Evolutionary conservation across 2,888 invertebrate genomes (phyloP), one percentile per base, ranked within the genome.

Genomic region (Cinara cedri): DNA sequence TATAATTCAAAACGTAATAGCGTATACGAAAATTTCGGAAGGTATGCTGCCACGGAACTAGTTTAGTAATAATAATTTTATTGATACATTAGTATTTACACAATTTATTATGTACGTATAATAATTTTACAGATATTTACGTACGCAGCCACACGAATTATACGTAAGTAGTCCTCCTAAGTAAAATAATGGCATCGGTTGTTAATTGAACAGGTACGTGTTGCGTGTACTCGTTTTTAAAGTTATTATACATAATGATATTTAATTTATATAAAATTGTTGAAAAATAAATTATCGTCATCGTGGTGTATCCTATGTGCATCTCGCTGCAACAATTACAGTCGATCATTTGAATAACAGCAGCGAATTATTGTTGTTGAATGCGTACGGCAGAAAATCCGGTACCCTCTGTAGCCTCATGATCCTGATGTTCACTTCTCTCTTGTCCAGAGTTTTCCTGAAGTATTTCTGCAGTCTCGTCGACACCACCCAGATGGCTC

Each of bases 391-490:
- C 34, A 34, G 34, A 19, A 60, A 68, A 19, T 78, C 76, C 19
- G 76, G 76, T 6, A 14, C 26, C 21, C 76, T 55, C 3, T 49
- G 4, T 46, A 91, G 87, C 71, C 93, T 89, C 72, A 94, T 83
- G n/a, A 94, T 88, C 80, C 94, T 89, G 72, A 93, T 87, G 85
- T 94, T 94, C 51, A 90, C 88, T 85, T 93, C 93, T 72, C 89
- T 88, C 0, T 89, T 86, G 84, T 90, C 90, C 16, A 92, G 88
- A 54, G 90, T 89, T 83, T 90, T 90, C 81, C 90, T 87, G 88
- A 93, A 93, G 88, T 90, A 94, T 83, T 91, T 92, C 84, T 95
- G 94, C 87, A 94, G 93, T 81, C 92, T 89, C 0, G 93, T 90
- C 1, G 92, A 89, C 51, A 94, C 86, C 6, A 89, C 87, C 91